Conservation (phyloP, 2,797 vertebrate genomes). For the Streptopelia turtur region DNA sequence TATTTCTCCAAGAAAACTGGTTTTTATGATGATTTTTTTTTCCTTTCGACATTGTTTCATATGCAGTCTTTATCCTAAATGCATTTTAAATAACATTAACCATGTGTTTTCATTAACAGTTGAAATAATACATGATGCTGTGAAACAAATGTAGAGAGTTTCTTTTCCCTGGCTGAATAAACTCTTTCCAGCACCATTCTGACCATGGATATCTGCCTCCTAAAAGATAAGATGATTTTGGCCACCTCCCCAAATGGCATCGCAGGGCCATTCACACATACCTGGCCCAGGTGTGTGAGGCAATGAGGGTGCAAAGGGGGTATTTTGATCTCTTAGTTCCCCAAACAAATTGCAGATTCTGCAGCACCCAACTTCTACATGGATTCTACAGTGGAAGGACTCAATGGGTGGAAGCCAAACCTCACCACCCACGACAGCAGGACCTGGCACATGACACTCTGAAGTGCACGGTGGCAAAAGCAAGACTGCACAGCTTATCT, state of each 20-base stretch:
- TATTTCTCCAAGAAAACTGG: slow-evolving; percentile 16
- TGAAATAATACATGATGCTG: background rate
- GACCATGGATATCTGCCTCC: background rate
- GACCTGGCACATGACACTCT: background rate
- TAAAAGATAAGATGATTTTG: background rate
- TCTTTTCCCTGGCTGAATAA: background rate
- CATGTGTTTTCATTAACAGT: background rate
- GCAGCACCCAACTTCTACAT: rapidly evolving
- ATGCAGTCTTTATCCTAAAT: slow-evolving; percentile 38
- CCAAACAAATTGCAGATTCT: background rate
- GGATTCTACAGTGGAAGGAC: background rate
- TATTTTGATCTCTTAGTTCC: background rate
- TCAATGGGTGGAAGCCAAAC: background rate
- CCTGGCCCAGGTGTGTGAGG: background rate
- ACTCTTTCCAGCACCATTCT: background rate
- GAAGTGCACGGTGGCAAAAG: background rate
- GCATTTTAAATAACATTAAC: slow-evolving; percentile 42
- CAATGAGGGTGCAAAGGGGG: background rate
- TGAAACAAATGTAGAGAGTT: background rate
- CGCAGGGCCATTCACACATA: background rate
- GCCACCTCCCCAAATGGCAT: background rate
- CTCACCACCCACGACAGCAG: background rate
- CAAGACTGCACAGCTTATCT: background rate
- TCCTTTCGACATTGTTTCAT: background rate
- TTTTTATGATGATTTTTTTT: background rate